Evolutionary conservation across 2,113 vertebrate species (phyloP).

Genomic region (Athene cunicularia): DNA sequence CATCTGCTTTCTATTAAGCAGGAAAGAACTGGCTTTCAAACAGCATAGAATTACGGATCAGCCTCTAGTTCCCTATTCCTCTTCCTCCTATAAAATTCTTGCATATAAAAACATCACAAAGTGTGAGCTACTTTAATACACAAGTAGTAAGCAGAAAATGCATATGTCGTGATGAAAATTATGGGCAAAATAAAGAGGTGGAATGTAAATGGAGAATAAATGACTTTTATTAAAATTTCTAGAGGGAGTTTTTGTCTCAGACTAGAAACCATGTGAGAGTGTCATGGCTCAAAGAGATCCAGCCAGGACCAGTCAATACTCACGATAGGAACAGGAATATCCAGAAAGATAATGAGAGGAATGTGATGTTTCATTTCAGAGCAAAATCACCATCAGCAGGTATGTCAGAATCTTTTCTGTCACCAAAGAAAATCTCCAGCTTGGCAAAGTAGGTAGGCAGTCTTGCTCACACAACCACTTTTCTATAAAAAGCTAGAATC

Average conservation of each 20-base stretch:
- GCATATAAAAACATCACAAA: not conserved
- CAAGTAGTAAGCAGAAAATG: not conserved
- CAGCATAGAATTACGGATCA: not conserved
- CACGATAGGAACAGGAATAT: not conserved
- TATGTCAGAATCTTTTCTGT: not conserved
- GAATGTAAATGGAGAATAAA: not conserved
- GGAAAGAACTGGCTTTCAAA: constrained; percentile 22
- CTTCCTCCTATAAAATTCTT: not conserved
- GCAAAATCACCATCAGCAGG: not conserved
- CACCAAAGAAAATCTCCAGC: not conserved
- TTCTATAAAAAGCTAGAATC: not conserved
- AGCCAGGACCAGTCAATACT: not conserved
- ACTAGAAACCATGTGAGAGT: not conserved
- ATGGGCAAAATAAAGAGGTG: not conserved
- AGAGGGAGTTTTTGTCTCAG: not conserved
- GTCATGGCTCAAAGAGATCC: not conserved
- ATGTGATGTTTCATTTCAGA: not conserved
- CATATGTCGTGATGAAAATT: not conserved
- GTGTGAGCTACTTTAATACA: not conserved
- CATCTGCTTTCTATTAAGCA: not conserved
- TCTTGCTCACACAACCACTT: not conserved
- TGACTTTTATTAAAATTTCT: not conserved
- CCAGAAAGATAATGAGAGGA: not conserved
- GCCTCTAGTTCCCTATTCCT: not conserved
- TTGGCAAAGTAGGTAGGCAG: not conserved